Base-by-base conservation (phyloP, 2,113 vertebrate species). In the Clupea harengus region DNA sequence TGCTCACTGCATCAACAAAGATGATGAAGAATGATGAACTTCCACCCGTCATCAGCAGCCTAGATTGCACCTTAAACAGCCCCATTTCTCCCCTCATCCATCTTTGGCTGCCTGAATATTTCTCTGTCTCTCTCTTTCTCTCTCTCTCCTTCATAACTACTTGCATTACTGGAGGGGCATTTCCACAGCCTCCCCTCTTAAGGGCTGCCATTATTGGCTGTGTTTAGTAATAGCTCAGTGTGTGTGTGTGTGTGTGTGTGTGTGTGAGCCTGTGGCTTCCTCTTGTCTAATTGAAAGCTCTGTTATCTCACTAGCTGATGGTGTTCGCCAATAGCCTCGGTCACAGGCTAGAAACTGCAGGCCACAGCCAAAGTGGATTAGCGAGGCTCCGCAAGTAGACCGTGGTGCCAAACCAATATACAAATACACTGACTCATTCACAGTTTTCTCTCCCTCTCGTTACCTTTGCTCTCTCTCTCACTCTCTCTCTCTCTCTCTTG, bases 191-290 rank as follows among this genome's bases (percentile, higher is more conserved):
- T 6, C 64, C 10, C 25, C 1, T 60, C 20, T 60, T 18, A 10
- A 67, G 9, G 7, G 11, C n/a, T 67, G n/a, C n/a, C 25, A 28
- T 67, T 67, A 67, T 67, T 67, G 25, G n/a, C n/a, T 67, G 64
- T 60, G 54, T 60, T 60, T 22, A 22, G 54, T 60, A 60, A 60
- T 60, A 60, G 20, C 54, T 20, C 20, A 20, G 64, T 32, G 25
- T 32, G 25, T 72, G 25, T 75, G 67, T 78, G 72, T 78, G 64
- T 44, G 72, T 78, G 72, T 78, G 72, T 78, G 72, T 78, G 72
- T 44, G 72, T 78, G 28, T 78, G 28, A 15, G 72, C 28, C 25
- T 13, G 28, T 75, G 25, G 11, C 67, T 32, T 75, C 25, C 67
- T 28, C 11, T 75, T 78, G 28, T 44, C 28, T 78, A 78, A 78